Base-by-base conservation (phyloP, 2,888 invertebrate species). In the Noctua janthe region DNA sequence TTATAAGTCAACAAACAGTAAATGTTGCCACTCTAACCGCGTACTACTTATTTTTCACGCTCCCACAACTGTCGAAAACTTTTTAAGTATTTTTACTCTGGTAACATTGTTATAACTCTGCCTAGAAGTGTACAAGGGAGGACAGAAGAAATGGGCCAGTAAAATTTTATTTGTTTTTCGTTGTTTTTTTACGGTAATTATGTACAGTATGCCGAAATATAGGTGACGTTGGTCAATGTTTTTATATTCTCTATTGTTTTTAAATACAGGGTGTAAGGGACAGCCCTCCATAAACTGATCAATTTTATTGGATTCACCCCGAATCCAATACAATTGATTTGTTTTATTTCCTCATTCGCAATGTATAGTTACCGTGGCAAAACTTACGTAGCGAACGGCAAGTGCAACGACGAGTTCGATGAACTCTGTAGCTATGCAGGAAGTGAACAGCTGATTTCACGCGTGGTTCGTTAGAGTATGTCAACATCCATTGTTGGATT, bases 1-100 rank as follows among this genome's bases (percentile, higher is more conserved):
- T 66, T 54, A 11, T 54, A 66, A 67, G 76, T 81, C 62, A 76
- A 81, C 74, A 70, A 86, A 72, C 77, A 69, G 20, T 75, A 15
- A 39, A 72, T 79, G 78, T 85, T 83, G 79, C 72, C 71, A 81
- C 70, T 82, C 73, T 75, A 43, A 76, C 66, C 79, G 71, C 89
- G 85, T 89, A 82, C 66, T 70, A 74, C 70, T 85, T 86, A 86
- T 86, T 84, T 89, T 88, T 88, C 83, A 85, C 71, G 79, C 54
- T 77, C 47, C 76, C 70, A 43, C 71, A 82, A 80, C 79, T 80
- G 77, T 72, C 76, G 71, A 81, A 87, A 87, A 87, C 76, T 83
- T 85, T 84, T 87, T 81, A 87, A 89, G 83, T 82, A 86, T 85
- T 84, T 88, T 86, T 84, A 79, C 74, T 74, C 72, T 77, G 80